Conservation (phyloP, 2,797 vertebrate species). For the Adelosebastes latens region DNA sequence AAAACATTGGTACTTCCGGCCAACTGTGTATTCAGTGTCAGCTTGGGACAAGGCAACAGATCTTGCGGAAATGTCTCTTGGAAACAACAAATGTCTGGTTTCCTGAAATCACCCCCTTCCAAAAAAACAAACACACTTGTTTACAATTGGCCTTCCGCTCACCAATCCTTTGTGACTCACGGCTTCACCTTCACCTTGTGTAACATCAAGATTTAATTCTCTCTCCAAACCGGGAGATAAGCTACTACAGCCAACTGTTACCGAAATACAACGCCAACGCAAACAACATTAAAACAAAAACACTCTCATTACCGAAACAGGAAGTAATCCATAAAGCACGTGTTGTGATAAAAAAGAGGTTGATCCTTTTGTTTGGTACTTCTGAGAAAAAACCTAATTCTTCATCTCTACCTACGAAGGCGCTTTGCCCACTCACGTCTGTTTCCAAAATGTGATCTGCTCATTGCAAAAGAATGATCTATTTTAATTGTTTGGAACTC, state of each 20-base stretch:
- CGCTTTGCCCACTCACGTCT: background rate
- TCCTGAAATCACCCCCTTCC: slow-evolving; percentile 32
- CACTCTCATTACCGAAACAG: slow-evolving; percentile 42
- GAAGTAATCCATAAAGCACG: slow-evolving; percentile 54
- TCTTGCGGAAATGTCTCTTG: background rate
- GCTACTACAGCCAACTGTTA: slow-evolving; percentile 66
- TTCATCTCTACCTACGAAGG: background rate
- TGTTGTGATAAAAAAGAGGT: background rate
- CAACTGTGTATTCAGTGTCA: slow-evolving; percentile 17
- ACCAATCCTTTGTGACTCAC: slow-evolving; percentile 39
- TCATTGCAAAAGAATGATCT: background rate
- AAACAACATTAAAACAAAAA: slow-evolving; percentile 17
- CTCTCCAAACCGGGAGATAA: slow-evolving; percentile 45
- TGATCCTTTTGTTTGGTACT: background rate
- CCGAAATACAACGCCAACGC: slow-evolving; percentile 19
- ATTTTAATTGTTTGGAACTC: background rate
- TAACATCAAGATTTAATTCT: slow-evolving; percentile 61
- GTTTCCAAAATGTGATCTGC: slow-evolving; percentile 10
- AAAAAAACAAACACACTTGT: slow-evolving; percentile 33
- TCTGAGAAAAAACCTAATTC: slow-evolving; percentile 7
- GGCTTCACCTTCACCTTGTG: slow-evolving; percentile 50
- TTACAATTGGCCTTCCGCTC: slow-evolving; percentile 36
- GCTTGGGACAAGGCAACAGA: slow-evolving; percentile 31
- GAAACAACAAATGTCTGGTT: slow-evolving; percentile 30
- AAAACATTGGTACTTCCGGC: background rate